Evolutionary conservation across 2,888 invertebrate species (phyloP), one percentile per base, ranked within the genome.

Genomic region (Melanargia galathea): DNA sequence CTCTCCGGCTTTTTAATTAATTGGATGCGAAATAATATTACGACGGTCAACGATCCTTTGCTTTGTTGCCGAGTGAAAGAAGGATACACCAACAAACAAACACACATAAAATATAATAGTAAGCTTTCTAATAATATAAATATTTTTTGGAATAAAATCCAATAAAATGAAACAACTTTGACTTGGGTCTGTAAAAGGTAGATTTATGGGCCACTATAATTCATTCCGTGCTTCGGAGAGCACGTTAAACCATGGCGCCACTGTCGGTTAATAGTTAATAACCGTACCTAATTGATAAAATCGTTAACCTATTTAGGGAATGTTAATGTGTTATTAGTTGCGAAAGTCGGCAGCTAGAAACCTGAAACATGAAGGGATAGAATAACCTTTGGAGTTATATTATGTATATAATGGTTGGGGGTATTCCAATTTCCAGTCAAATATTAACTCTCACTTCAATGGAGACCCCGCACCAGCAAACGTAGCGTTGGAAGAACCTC

Each of bases 161-260:
- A n/a, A n/a, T n/a, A n/a, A n/a, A n/a, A n/a, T n/a, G n/a, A n/a
- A n/a, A n/a, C n/a, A n/a, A n/a, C n/a, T n/a, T n/a, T n/a, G n/a
- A n/a, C n/a, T n/a, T n/a, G n/a, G n/a, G n/a, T n/a, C n/a, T n/a
- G n/a, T n/a, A n/a, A n/a, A n/a, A 51, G 20, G 7, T 33, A 3
- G 8, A 45, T 33, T 33, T 46, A 33, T 46, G 13, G 43, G 30
- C n/a, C 13, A 7, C 18, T 51, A 33, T 33, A n/a, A 10, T 33
- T 5, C 33, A 11, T 6, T 26, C 24, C n/a, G 1, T n/a, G 48
- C 20, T 6, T 51, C 26, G 6, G 0, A 18, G 5, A 51, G 16
- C 18, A 51, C 51, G 33, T 51, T 51, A 18, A 48, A 11, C 24
- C n/a, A 48, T 48, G 24, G 6, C 26, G n/a, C n/a, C n/a, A n/a